A percentile compares a stretch with the other conserved stretches of the same genome.
These are phyloP conservation scores for Heterochromis multidens DNA, from an alignment of 2,113 vertebrate species.

Conservation along the genomic window DNA sequence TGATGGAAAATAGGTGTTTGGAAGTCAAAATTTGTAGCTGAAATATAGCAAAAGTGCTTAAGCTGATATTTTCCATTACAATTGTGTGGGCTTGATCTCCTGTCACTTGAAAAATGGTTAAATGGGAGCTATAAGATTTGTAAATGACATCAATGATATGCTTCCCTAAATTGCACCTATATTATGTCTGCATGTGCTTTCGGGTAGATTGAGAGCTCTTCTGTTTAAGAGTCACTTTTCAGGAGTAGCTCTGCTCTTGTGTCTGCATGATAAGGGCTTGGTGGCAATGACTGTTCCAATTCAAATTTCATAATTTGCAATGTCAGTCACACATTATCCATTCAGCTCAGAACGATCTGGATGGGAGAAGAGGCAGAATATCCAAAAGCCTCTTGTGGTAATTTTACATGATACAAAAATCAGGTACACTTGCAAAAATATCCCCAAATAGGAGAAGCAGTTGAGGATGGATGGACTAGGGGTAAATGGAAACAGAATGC, in stretches of 20 bases:
- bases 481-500: slow-evolving; percentile 20
- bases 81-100: background rate
- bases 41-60: background rate
- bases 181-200: slow-evolving; percentile 25
- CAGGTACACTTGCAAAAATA: slow-evolving; percentile 43
- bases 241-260: slow-evolving; percentile 42
- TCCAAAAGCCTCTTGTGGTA: slow-evolving; percentile 37
- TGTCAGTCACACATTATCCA: slow-evolving; percentile 45
- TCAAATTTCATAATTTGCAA: slow-evolving; percentile 48
- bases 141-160: slow-evolving; percentile 19
- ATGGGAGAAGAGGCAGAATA: slow-evolving; percentile 6
- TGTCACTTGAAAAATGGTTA: background rate
- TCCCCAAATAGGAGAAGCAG: slow-evolving; percentile 11
- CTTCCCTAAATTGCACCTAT: slow-evolving; percentile 37
- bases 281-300: slow-evolving; percentile 39
- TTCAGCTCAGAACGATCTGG: slow-evolving; percentile 34
- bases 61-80: background rate
- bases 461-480: slow-evolving; percentile 3
- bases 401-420: slow-evolving; percentile 38
- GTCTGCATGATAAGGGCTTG: slow-evolving; percentile 36
- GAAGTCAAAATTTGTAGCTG: background rate
- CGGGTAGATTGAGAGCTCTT: slow-evolving; percentile 49
- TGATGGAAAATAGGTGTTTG: background rate
- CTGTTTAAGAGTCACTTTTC: slow-evolving; percentile 51
- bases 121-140: slow-evolving; percentile 16